Evolutionary conservation across 1,140 invertebrate species (phyloP).

Genomic region (Maconellicoccus hirsutus): DNA sequence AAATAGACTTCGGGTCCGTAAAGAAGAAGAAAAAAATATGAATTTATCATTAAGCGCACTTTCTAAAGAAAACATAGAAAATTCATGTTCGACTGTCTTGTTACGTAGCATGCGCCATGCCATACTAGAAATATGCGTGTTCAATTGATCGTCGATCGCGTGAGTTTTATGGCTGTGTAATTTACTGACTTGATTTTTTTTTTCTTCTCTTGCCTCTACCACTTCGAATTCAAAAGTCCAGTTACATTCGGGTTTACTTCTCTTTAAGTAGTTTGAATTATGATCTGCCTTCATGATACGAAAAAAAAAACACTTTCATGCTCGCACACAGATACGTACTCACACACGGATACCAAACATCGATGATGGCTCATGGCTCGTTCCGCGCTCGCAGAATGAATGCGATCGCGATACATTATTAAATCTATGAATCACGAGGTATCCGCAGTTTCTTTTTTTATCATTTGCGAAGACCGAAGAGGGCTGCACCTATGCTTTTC

Average conservation of each 20-base stretch:
- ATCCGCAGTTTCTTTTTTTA: no score
- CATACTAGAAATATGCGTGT: constrained; percentile 6
- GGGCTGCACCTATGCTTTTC: no score
- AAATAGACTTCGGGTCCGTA: no score
- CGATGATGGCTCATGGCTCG: not conserved
- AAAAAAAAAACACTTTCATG: not conserved
- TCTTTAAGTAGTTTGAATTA: constrained; percentile 21
- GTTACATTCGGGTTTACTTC: constrained; percentile 11
- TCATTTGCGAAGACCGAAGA: no score
- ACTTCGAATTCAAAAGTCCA: not conserved
- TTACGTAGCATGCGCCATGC: constrained; percentile 13
- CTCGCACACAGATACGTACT: not conserved
- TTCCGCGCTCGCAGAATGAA: no score
- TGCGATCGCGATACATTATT: no score
- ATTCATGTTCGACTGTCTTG: constrained; percentile 11
- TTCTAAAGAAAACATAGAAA: constrained; percentile 22
- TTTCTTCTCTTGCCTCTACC: not conserved
- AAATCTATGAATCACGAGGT: no score
- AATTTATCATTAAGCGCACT: constrained; percentile 2
- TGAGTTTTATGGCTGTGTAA: constrained; percentile 17
- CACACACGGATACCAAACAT: no score
- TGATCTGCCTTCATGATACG: constrained; percentile 7
- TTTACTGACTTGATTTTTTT: constrained; percentile 17
- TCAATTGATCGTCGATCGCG: constrained; percentile 19
- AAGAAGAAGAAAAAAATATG: not conserved